Evolutionary conservation across 2,888 invertebrate genomes (phyloP), one percentile per base, ranked within the genome.

Genomic region (Noctua fimbriata): DNA sequence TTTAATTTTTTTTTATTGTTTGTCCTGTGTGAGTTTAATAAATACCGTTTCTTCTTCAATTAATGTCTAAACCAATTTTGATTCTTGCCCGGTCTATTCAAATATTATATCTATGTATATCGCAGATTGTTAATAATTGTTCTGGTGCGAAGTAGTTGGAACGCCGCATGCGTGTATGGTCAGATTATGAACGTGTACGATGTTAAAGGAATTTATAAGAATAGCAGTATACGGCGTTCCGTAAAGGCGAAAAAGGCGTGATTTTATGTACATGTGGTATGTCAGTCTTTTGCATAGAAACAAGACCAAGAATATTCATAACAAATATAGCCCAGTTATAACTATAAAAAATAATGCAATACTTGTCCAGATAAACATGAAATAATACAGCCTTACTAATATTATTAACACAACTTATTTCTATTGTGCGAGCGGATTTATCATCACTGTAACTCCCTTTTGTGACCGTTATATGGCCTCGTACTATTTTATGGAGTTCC

Each of bases 401-500:
- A 83, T 83, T 76, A 79, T 82, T 67, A 83, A 80, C 47, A 77
- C 65, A 76, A 88, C 66, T 79, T 74, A 83, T 76, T 81, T 82
- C 60, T 88, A 72, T 78, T 85, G 73, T 88, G 76, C 12, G 44
- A 78, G 69, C 18, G 49, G 76, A 83, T 83, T 82, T 87, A 81
- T 83, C 70, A 84, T 86, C 63, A 65, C 63, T 44, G 70, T 82
- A 63, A 85, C 76, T 88, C 74, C 80, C 88, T 87, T 91, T 89
- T 90, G 88, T 90, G 89, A 84, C 80, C 86, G 84, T 87, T 85
- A 81, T 88, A 88, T 77, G 79, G 83, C 78, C 85, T 88, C 70
- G 66, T 77, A 81, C 82, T 85, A 86, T 84, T 91, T 91, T 91
- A 91, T 89, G 85, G 85, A 79, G 83, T 87, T 88, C 85, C 88